Percentiles rank a stretch among this genome's conserved stretches.
Evolutionary conservation across 2,888 invertebrate genomes (phyloP).

Genomic region (Mythimna loreyi): DNA sequence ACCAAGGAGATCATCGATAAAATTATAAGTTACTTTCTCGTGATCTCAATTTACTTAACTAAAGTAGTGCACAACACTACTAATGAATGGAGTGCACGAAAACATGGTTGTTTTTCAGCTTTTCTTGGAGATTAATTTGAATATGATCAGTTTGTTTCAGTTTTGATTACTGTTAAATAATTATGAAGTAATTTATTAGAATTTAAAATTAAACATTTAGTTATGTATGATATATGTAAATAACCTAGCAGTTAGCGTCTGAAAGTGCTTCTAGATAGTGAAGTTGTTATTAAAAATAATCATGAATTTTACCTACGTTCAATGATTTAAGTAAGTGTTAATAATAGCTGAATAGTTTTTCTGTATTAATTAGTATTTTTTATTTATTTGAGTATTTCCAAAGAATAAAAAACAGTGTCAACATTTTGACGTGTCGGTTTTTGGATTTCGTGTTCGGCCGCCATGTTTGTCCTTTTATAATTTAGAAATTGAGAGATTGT

Average conservation of each 20-base stretch:
- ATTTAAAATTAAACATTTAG: conserved; percentile 68
- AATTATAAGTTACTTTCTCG: conserved; percentile 13
- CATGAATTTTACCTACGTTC: conserved; percentile 81
- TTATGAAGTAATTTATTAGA: conserved; percentile 69
- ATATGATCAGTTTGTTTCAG: conserved; percentile 73
- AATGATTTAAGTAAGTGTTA: conserved; percentile 86
- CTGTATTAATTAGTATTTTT: conserved; percentile 44
- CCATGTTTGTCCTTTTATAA: conserved; percentile 89
- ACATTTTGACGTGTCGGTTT: conserved; percentile 88
- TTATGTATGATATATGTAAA: conserved; percentile 78
- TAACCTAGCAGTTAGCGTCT: conserved; percentile 84
- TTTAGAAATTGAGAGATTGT: conserved; percentile 72
- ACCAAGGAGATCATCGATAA: conserved; percentile 31
- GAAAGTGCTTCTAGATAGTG: conserved; percentile 81
- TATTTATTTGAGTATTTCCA: conserved; percentile 37
- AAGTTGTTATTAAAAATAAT: conserved; percentile 81
- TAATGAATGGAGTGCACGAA: conserved; percentile 82
- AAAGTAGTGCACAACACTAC: conserved; percentile 51
- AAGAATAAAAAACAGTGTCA: conserved; percentile 73
- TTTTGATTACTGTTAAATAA: conserved; percentile 68
- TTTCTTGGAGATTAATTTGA: conserved; percentile 81
- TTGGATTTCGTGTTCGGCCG: conserved; percentile 85
- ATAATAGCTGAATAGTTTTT: conserved; percentile 63
- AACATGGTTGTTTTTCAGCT: conserved; percentile 91
- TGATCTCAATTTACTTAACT: conserved; percentile 4